Evolutionary conservation across 2,888 invertebrate genomes (phyloP).

Genomic region (Mesorhabditis sp.): DNA sequence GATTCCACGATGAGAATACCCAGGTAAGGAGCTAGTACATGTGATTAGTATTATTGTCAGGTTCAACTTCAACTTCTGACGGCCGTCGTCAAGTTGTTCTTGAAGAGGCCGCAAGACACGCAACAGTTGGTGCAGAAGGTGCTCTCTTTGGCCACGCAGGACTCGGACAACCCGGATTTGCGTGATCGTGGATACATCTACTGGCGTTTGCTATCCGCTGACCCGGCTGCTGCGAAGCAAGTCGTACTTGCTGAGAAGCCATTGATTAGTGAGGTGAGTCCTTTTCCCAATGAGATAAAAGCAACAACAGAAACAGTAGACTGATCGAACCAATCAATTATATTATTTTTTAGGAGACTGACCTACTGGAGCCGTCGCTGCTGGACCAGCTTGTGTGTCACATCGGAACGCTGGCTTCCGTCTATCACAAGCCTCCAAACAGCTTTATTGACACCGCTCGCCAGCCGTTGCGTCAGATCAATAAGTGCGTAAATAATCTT

Average conservation of each 20-base stretch:
- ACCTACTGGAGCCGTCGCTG: conserved; percentile 90
- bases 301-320: too few relatives aligned
- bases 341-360: conserved; percentile 22
- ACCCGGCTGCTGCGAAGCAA: conserved; percentile 98
- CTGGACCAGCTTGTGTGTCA: conserved; percentile 94
- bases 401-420: conserved; percentile 93
- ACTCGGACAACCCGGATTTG: conserved; percentile 94
- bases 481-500: conserved; percentile 18
- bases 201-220: conserved; percentile 95
- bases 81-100: conserved; percentile 94
- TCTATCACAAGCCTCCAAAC: conserved; percentile 97
- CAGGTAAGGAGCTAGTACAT: conserved; percentile 67
- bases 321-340: background rate
- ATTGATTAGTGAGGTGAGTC: conserved; percentile 91
- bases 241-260: conserved; percentile 96
- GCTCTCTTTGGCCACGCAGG: conserved; percentile 65
- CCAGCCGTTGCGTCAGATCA: conserved; percentile 42
- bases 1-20: conserved; percentile 91
- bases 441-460: conserved; percentile 87
- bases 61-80: conserved; percentile 89
- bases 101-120: conserved; percentile 95
- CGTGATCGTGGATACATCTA: conserved; percentile 98
- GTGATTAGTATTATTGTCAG: conserved; percentile 65
- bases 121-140: conserved; percentile 94
- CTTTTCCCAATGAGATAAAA: background rate